These are phyloP conservation scores for Falco biarmicus DNA, from an alignment of 2,797 vertebrate species.

Conservation along the genomic window DNA sequence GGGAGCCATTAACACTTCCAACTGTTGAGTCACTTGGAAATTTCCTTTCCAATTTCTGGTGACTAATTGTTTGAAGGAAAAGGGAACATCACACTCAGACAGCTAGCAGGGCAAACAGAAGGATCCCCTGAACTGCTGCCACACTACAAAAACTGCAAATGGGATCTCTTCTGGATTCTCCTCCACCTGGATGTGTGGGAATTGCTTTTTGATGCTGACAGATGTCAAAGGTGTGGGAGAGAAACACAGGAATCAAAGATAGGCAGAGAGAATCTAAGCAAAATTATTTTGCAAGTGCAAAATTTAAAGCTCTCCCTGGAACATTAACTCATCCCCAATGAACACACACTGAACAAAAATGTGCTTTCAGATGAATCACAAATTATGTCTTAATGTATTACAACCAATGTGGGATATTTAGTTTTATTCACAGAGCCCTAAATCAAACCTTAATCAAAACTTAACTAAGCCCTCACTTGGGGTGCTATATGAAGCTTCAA, in stretches of 20 bases:
- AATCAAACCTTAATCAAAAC: slow-evolving; percentile 3
- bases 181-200: background rate
- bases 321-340: background rate
- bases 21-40: background rate
- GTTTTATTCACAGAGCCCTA: background rate
- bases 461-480: background rate
- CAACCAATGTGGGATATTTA: background rate
- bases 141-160: background rate
- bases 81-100: background rate
- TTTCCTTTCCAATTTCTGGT: background rate
- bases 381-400: background rate
- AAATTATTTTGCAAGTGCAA: slow-evolving; percentile 1
- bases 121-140: background rate
- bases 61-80: background rate
- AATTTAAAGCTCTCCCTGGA: slow-evolving; percentile 2
- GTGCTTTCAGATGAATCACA: background rate
- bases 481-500: background rate
- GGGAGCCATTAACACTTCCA: background rate
- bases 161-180: background rate
- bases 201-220: background rate
- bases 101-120: background rate
- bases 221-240: background rate
- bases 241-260: background rate
- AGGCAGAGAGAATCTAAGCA: background rate
- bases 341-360: background rate